phyloP scores from a whole-genome alignment of 53 echinoderm and acorn worm species.

The Luidia sarsii region DNA sequence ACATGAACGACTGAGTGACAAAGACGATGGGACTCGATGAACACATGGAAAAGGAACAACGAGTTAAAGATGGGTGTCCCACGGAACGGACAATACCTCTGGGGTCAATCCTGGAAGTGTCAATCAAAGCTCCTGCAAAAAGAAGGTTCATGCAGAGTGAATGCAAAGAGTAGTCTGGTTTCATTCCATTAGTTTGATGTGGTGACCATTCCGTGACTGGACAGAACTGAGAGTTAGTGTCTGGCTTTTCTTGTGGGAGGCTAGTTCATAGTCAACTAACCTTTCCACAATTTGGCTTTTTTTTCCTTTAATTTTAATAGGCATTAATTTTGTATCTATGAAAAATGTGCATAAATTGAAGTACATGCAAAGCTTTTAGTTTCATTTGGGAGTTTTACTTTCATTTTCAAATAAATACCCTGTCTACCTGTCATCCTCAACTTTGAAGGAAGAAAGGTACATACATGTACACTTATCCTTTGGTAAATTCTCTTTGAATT shows the following conservation, averaged over 20 bases:
- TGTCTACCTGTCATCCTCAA: no score
- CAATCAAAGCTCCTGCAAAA: constrained; percentile 80
- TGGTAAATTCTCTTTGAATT: no score
- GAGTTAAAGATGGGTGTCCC: not conserved
- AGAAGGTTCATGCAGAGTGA: constrained; percentile 62
- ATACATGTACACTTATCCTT: no score
- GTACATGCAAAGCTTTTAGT: no score
- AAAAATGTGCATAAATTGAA: no score
- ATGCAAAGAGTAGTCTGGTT: constrained; percentile 37
- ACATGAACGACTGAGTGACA: constrained; percentile 14
- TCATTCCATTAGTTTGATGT: no score
- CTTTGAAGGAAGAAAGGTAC: no score
- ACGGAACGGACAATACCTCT: constrained; percentile 73
- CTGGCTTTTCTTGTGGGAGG: no score
- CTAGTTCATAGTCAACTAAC: not conserved
- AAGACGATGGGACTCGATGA: not conserved
- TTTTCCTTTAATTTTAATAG: no score
- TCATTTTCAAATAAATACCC: no score
- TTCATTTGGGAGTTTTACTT: no score
- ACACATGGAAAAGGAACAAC: not conserved
- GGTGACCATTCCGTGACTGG: constrained; percentile 38
- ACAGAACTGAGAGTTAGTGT: constrained; percentile 17
- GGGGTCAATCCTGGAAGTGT: constrained; percentile 88
- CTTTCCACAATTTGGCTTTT: constrained; percentile 9
- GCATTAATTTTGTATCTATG: no score